phyloP scores from a whole-genome alignment of 2,797 vertebrate species.

The Acipenser transmontanus region DNA sequence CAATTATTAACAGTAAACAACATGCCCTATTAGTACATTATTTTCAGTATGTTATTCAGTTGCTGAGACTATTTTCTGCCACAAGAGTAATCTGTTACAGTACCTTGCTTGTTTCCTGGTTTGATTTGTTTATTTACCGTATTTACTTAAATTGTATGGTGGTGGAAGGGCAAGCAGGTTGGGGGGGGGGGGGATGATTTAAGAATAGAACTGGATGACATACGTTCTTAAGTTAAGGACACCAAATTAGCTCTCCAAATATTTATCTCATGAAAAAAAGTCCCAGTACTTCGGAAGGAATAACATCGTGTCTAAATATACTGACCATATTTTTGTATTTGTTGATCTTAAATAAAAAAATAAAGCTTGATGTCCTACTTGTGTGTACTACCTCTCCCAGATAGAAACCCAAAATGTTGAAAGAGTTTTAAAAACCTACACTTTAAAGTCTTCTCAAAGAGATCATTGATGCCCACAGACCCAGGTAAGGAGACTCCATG shows the following conservation, averaged over 20 bases:
- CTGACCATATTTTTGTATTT: constrained; percentile 60
- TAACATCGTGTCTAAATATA: constrained; percentile 50
- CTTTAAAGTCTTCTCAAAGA: too few species aligned
- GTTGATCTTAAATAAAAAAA: constrained; percentile 59
- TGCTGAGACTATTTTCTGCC: background rate
- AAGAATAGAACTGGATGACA: constrained; percentile 14
- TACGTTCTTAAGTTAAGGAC: constrained; percentile 27
- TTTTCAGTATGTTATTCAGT: background rate
- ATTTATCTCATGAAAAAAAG: constrained; percentile 62
- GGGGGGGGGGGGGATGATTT: background rate
- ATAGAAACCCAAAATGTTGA: too few species aligned
- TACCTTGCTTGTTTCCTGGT: background rate
- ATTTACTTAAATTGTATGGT: background rate
- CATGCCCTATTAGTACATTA: background rate
- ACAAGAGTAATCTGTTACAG: background rate
- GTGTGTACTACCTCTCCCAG: too few species aligned
- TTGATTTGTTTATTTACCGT: background rate
- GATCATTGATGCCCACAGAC: too few species aligned
- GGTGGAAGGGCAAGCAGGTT: background rate
- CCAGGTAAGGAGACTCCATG: too few species aligned
- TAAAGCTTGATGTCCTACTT: constrained; percentile 35
- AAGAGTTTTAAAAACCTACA: too few species aligned
- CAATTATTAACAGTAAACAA: background rate
- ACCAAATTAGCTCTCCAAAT: constrained; percentile 74
- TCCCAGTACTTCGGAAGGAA: constrained; percentile 56